phyloP scores from a whole-genome alignment of 2,888 invertebrate species.

The Drosophila buzzatii region DNA sequence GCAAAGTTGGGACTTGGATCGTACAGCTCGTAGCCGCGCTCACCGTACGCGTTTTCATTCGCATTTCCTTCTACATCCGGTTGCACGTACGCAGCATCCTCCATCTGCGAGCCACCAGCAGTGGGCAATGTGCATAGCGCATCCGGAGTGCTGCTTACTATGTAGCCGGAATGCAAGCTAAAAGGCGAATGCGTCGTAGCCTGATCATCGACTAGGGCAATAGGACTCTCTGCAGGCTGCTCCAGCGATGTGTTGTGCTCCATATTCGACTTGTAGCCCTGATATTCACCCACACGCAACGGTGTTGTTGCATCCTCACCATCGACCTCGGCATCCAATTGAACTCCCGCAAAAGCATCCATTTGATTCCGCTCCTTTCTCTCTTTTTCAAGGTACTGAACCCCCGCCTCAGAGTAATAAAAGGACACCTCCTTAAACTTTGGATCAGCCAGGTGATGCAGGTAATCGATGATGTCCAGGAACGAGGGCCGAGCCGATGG shows the following conservation, averaged over 20 bases:
- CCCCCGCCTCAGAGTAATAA: constrained; percentile 87
- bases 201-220: constrained; percentile 78
- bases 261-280: constrained; percentile 81
- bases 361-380: constrained; percentile 64
- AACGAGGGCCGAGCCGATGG: constrained; percentile 93
- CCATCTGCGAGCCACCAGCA: constrained; percentile 64
- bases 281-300: constrained; percentile 83
- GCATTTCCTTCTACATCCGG: constrained; percentile 67
- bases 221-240: constrained; percentile 82
- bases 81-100: constrained; percentile 73
- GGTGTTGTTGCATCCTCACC: constrained; percentile 85
- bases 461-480: constrained; percentile 91
- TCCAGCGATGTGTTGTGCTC: constrained; percentile 82
- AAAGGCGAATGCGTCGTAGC: constrained; percentile 83
- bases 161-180: constrained; percentile 82
- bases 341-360: constrained; percentile 54
- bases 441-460: constrained; percentile 88
- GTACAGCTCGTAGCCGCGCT: constrained; percentile 79
- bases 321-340: constrained; percentile 75
- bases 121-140: constrained; percentile 79
- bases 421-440: constrained; percentile 88
- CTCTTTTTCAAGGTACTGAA: constrained; percentile 70
- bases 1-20: constrained; percentile 82
- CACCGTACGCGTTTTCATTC: constrained; percentile 35
- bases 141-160: constrained; percentile 83